phyloP scores from a whole-genome alignment of 2,888 invertebrate species.

The Elysia crispata region DNA sequence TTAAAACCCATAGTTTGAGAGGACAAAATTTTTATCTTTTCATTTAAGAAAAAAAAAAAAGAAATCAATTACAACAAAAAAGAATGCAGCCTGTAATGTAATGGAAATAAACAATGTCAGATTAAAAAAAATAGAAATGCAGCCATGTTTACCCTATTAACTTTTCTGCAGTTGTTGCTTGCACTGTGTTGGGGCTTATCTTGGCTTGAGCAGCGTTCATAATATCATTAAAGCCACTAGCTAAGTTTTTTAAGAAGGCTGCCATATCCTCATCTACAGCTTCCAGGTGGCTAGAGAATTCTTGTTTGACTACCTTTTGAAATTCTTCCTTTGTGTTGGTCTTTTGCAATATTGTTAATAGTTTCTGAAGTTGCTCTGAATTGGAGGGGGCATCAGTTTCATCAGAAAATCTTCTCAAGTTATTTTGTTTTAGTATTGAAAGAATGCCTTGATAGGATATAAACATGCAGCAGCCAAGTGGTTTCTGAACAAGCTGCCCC shows the following conservation, averaged over 20 bases:
- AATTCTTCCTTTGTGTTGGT: not conserved
- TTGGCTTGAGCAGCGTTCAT: constrained; percentile 61
- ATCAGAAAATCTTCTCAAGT: too few species aligned
- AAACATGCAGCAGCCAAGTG: too few species aligned
- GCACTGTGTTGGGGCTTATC: constrained; percentile 69
- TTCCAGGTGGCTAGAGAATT: not conserved
- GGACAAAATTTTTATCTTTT: too few species aligned
- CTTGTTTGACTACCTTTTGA: not conserved
- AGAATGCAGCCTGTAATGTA: too few species aligned
- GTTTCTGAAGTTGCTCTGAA: not conserved
- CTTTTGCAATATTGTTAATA: not conserved
- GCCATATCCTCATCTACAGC: constrained; percentile 45
- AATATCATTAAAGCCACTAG: constrained; percentile 51
- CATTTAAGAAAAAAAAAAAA: too few species aligned
- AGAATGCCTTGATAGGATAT: too few species aligned
- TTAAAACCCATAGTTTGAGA: too few species aligned
- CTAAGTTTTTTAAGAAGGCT: constrained; percentile 49
- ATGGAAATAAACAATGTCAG: not conserved
- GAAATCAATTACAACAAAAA: too few species aligned
- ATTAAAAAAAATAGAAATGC: not conserved
- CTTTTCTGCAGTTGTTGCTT: constrained; percentile 59
- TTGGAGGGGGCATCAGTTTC: too few species aligned
- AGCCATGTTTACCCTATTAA: constrained; percentile 52
- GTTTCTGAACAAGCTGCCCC: too few species aligned
- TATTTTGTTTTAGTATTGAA: too few species aligned